These are phyloP conservation scores for Addax nasomaculatus DNA, from an alignment of 2,113 vertebrate species.

Conservation along the genomic window DNA sequence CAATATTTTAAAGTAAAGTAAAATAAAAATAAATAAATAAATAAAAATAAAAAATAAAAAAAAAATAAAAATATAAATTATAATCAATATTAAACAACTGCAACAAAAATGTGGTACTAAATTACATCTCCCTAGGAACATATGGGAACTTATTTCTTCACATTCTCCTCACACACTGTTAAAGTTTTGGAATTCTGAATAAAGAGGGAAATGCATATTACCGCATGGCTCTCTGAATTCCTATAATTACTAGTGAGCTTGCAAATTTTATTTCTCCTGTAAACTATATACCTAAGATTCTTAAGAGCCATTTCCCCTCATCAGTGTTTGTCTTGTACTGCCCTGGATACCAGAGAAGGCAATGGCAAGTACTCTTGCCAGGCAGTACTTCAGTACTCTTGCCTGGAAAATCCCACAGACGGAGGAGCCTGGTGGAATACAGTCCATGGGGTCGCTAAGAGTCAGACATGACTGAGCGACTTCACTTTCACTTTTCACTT, in stretches of 20 bases:
- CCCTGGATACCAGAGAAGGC: neutral
- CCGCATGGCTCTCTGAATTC: neutral
- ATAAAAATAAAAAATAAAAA: too few species aligned
- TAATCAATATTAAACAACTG: neutral
- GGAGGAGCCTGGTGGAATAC: too few species aligned
- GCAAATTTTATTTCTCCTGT: neutral
- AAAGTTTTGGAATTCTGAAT: neutral
- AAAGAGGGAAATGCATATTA: neutral
- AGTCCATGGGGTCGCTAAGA: too few species aligned
- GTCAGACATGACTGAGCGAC: too few species aligned
- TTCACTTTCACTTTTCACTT: too few species aligned
- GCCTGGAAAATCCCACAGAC: too few species aligned
- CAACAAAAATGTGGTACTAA: neutral
- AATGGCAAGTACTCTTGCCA: too few species aligned
- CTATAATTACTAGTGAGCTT: neutral
- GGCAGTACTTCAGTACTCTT: too few species aligned
- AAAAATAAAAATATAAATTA: too few species aligned
- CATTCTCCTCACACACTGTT: neutral
- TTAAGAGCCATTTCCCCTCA: neutral
- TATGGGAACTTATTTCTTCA: neutral
- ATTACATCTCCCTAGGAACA: neutral
- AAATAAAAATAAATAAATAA: too few species aligned
- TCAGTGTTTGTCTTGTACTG: too few species aligned
- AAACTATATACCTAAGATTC: neutral
- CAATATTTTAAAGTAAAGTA: too few species aligned